Percentiles rank a stretch among this genome's conserved stretches.
Conservation (phyloP, 1,140 invertebrate species). For the Periplaneta americana region DNA sequence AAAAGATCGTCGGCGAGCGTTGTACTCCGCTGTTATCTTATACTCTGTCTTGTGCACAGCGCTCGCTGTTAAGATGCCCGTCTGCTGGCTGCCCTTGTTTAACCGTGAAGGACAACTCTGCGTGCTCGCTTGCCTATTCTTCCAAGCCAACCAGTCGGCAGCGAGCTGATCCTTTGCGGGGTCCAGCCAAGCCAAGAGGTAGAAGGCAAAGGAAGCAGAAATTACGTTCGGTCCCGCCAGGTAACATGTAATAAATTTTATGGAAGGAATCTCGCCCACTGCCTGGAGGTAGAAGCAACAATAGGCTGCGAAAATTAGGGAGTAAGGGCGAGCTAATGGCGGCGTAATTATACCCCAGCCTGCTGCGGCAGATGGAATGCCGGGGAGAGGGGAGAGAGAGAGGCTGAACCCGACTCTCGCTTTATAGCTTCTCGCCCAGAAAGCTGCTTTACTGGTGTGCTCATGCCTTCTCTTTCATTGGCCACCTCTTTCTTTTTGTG, state of each 20-base stretch:
- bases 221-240: not conserved
- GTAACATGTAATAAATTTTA: slow-evolving; percentile 15
- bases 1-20: too few species aligned
- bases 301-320: slow-evolving; percentile 27
- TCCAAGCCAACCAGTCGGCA: not conserved
- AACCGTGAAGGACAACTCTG: not conserved
- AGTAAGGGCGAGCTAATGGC: slow-evolving; percentile 25
- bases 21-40: too few species aligned
- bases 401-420: not conserved
- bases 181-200: not conserved
- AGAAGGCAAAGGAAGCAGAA: not conserved
- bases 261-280: slow-evolving; percentile 7
- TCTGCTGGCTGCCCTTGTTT: not conserved
- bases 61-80: not conserved
- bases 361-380: slow-evolving; percentile 3
- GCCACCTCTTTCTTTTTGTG: not conserved
- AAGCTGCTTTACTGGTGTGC: not conserved
- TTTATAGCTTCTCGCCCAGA: not conserved
- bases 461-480: not conserved
- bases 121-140: not conserved
- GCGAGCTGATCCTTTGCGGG: too few species aligned
- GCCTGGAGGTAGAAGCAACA: slow-evolving; percentile 12
- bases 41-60: not conserved
- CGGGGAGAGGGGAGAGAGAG: not conserved
- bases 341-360: slow-evolving; percentile 23